Base-by-base conservation (phyloP, 2,113 vertebrate species). In the Erythrocercus mccallii region DNA sequence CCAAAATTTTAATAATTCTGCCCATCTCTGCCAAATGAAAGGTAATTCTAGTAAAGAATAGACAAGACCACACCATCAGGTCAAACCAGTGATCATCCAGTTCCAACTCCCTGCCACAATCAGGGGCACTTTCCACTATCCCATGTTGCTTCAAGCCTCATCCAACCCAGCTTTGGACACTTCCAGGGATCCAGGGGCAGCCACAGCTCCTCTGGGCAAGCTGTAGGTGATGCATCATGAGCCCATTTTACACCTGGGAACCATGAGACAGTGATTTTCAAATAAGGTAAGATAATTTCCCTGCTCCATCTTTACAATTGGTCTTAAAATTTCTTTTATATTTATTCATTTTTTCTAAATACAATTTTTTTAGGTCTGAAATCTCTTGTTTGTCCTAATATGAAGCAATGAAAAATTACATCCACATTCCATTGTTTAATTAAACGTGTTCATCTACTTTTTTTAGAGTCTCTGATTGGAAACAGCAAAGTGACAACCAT, bases 401-500 rank as follows among this genome's bases (percentile, higher is more conserved):
- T 53, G 38, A 91, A 80, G 24, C 6, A 23, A 81, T 15, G 6
- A 86, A 57, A 47, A 82, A 66, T 50, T 1, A 53, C 24, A 77
- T 17, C 23, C 42, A 27, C 2, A 0, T 12, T 31, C 3, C 7
- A 11, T 13, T 64, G 31, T 50, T 83, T 30, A 72, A 50, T 42
- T 86, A 57, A 83, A 53, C 11, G 6, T 56, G 5, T 6, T 84
- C 12, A 35, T 21, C 11, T 40, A 19, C 2, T 11, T 19, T 23
- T 53, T 48, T 9, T 4, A 4, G 11, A 22, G 9, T n/a, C 5
- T 9, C 15, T 0, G 0, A 8, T 0, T 65, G 12, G 4, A 87
- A 87, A 25, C 2, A 65, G 10, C 10, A n/a, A 86, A 65, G 14
- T 31, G 17, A 40, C 15, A 64, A 12, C 4, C 6, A 20, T 3